Conservation (phyloP, 2,888 invertebrate genomes). For the Rhyacophila evoluta region DNA sequence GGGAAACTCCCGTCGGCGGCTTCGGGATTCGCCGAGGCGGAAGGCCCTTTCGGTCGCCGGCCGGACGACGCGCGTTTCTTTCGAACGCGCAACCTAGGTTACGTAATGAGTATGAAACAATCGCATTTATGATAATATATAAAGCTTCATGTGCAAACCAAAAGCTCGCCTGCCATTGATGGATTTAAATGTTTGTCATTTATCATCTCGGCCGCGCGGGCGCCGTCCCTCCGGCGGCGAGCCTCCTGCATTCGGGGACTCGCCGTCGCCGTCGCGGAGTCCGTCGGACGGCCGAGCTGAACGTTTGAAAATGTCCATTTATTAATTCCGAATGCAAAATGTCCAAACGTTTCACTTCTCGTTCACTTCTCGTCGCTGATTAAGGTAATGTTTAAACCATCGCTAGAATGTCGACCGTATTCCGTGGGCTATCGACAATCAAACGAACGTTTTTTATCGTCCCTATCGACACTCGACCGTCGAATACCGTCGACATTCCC, state of each 20-base stretch:
- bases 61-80: constrained; percentile 45
- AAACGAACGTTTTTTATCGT: constrained; percentile 29
- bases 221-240: background rate
- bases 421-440: constrained; percentile 41
- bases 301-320: constrained; percentile 47
- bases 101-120: constrained; percentile 49
- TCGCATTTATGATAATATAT: constrained; percentile 45
- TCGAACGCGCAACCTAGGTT: constrained; percentile 53
- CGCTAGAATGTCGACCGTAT: constrained; percentile 44
- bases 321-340: constrained; percentile 26
- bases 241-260: background rate
- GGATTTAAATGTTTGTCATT: constrained; percentile 53
- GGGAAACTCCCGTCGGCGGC: constrained; percentile 28
- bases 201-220: constrained; percentile 49
- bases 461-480: background rate
- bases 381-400: constrained; percentile 29
- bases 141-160: constrained; percentile 54
- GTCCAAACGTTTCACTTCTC: constrained; percentile 32
- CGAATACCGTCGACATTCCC: constrained; percentile 41
- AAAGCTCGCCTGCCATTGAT: constrained; percentile 52
- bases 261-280: background rate
- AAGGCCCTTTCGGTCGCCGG: background rate
- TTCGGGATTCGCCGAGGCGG: background rate
- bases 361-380: constrained; percentile 35
- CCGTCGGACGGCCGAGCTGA: background rate